These are phyloP conservation scores for Apodemia hepburni DNA, from an alignment of 2,888 invertebrate species.

Conservation along the genomic window DNA sequence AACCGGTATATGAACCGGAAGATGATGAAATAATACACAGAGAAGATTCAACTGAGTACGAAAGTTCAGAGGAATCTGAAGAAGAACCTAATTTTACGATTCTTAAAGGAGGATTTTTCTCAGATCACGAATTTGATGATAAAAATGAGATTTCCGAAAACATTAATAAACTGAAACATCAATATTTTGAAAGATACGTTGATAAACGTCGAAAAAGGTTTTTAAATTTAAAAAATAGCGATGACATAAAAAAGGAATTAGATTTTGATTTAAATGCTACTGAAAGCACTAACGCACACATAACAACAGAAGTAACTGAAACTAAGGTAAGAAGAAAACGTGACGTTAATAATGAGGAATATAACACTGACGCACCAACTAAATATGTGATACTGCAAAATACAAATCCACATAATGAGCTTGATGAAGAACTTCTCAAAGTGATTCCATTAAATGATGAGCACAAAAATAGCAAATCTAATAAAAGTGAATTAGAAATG, in stretches of 20 bases:
- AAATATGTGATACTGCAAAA: constrained; percentile 39
- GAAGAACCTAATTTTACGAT: constrained; percentile 57
- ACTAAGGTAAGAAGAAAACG: constrained; percentile 52
- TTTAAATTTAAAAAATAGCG: constrained; percentile 47
- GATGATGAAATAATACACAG: constrained; percentile 53
- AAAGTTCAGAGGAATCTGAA: constrained; percentile 48
- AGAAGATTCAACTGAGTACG: constrained; percentile 55
- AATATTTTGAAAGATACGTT: constrained; percentile 67
- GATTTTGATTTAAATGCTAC: constrained; percentile 49
- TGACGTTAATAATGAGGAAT: constrained; percentile 45
- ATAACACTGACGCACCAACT: constrained; percentile 47
- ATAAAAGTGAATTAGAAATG: constrained; percentile 44
- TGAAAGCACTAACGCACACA: constrained; percentile 41
- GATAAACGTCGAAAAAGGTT: constrained; percentile 67
- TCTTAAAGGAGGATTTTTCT: constrained; percentile 66
- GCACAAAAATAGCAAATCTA: constrained; percentile 34
- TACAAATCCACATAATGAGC: constrained; percentile 43
- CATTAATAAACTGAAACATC: constrained; percentile 65
- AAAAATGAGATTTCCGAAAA: constrained; percentile 45
- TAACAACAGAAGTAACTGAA: constrained; percentile 39
- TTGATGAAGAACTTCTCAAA: constrained; percentile 49
- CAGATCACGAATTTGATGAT: constrained; percentile 42
- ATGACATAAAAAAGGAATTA: constrained; percentile 44
- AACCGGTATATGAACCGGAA: constrained; percentile 72
- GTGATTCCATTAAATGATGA: constrained; percentile 54